phyloP scores from a whole-genome alignment of 2,888 invertebrate species.

The Ochropacha duplaris region DNA sequence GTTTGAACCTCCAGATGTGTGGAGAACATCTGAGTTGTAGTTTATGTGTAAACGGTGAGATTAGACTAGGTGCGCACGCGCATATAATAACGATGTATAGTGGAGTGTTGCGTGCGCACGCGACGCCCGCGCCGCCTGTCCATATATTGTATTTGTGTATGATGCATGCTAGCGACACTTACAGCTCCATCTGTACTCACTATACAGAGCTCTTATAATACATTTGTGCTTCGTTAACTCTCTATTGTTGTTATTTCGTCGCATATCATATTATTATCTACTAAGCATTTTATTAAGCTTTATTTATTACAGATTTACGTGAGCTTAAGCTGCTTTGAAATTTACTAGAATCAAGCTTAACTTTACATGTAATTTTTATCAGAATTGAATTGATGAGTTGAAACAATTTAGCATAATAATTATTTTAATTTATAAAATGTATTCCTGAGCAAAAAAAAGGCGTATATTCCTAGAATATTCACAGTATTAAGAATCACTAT shows the following conservation, averaged over 20 bases:
- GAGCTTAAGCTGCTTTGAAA: neutral
- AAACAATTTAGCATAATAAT: too few species aligned
- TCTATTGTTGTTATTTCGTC: neutral
- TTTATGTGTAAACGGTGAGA: neutral
- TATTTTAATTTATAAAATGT: too few species aligned
- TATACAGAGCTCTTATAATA: neutral
- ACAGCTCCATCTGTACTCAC: neutral
- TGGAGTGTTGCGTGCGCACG: neutral
- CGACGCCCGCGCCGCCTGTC: neutral
- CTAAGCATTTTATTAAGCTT: neutral
- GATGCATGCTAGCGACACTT: neutral
- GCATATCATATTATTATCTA: neutral
- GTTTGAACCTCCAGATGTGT: neutral
- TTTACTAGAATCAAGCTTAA: neutral
- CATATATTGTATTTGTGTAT: neutral
- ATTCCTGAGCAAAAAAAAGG: too few species aligned
- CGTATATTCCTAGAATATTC: too few species aligned
- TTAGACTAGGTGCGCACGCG: neutral
- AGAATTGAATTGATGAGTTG: neutral
- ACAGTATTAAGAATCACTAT: too few species aligned
- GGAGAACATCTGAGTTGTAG: neutral
- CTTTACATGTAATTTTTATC: neutral
- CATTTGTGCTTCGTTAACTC: neutral
- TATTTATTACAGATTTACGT: neutral
- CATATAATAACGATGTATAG: constrained; percentile 1